Evolutionary conservation across 1,140 invertebrate species (phyloP).

Genomic region (Rhynchophorus ferrugineus): DNA sequence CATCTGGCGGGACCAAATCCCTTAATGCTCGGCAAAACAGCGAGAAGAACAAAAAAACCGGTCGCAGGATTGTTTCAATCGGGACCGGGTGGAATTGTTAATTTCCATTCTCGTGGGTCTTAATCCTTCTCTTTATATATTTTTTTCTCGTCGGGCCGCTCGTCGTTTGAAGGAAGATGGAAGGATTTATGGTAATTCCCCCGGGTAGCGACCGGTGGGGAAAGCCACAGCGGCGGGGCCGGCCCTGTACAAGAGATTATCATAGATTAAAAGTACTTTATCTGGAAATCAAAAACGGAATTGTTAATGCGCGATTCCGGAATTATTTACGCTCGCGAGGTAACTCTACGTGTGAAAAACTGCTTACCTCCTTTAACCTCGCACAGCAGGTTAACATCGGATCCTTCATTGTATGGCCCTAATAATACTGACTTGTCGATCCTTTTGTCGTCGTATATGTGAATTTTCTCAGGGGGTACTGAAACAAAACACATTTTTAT

Average conservation of each 20-base stretch:
- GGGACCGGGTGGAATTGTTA: too few relatives aligned
- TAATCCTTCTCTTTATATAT: not conserved
- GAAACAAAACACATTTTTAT: constrained; percentile 39
- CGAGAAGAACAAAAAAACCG: too few relatives aligned
- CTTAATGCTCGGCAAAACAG: too few relatives aligned
- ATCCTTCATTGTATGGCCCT: constrained; percentile 81
- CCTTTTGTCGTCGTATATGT: constrained; percentile 76
- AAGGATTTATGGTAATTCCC: not conserved
- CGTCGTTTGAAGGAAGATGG: not conserved
- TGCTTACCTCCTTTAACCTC: constrained; percentile 80
- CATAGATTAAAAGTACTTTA: not conserved
- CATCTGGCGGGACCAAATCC: too few relatives aligned
- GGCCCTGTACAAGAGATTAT: not conserved
- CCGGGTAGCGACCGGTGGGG: too few relatives aligned
- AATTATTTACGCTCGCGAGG: not conserved
- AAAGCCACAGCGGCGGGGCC: not conserved
- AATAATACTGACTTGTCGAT: constrained; percentile 69
- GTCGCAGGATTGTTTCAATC: too few relatives aligned
- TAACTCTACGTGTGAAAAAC: constrained; percentile 16
- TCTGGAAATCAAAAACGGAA: not conserved
- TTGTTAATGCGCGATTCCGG: not conserved
- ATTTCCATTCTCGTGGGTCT: too few relatives aligned
- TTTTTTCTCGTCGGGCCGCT: not conserved
- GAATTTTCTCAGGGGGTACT: constrained; percentile 78
- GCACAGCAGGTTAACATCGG: constrained; percentile 73